Base-by-base conservation (phyloP, 2,797 vertebrate species). In the Mus spretus region DNA sequence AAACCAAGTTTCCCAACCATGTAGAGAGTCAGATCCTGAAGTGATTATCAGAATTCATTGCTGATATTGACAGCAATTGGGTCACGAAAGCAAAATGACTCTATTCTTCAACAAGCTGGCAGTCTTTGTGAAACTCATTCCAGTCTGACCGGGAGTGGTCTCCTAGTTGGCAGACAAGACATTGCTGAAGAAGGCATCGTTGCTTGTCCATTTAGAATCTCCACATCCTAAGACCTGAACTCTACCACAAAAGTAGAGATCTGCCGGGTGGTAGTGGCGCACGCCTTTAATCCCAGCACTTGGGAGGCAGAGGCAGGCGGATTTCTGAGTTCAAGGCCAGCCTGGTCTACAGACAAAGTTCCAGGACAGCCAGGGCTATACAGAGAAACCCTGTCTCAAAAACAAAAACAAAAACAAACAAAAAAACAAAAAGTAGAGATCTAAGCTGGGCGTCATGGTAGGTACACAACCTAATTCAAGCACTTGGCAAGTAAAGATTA, bases 1-100 rank as follows among this genome's bases (percentile, higher is more conserved):
- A 87, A 74, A 31, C 37, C 44, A 1, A 44, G 20, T 84, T 72
- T 55, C 47, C 72, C 47, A 82, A 26, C 26, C 61, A 31, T 82
- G 77, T n/a, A 67, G 37, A 85, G 85, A 93, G 89, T 80, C 12
- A 61, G 94, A 96, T 22, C 22, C 31, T 81, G 40, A 91, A 93
- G 67, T 89, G 31, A 89, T 81, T 53, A 80, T 65, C 53, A 72
- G 75, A 92, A 22, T 61, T 72, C 34, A 47, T 2, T 19, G 44
- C 44, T n/a, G 57, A n/a, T 89, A 55, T 24, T 89, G 75, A 86
- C 28, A 86, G 10, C 19, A 67, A 94, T 70, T 67, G 63, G 20
- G 55, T 53, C 26, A 20, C 55, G 31, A 12, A 72, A 20, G 89
- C 75, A 93, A 26, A 82, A 34, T 84, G 67, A 37, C 20, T 94